phyloP scores from a whole-genome alignment of 2,888 invertebrate species.

The Drosophila silvestris region DNA sequence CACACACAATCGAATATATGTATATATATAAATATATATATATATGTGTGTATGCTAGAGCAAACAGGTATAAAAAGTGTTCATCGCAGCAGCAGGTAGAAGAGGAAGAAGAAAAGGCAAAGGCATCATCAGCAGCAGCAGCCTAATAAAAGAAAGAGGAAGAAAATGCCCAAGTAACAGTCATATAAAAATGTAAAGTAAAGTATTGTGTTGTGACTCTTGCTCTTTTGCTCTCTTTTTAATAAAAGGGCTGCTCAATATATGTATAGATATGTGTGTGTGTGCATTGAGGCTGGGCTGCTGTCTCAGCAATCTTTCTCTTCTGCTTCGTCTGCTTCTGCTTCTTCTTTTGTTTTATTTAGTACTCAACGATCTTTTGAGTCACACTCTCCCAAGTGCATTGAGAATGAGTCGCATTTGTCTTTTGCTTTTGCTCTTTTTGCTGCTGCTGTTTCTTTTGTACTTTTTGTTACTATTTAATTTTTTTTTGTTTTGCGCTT shows the following conservation, averaged over 20 bases:
- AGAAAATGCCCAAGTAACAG: constrained; percentile 57
- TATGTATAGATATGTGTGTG: neutral
- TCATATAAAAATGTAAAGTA: constrained; percentile 38
- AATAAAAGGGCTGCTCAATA: constrained; percentile 28
- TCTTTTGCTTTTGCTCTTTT: constrained; percentile 26
- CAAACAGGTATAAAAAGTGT: constrained; percentile 76
- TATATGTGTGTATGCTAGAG: constrained; percentile 31
- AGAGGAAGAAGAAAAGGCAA: constrained; percentile 34
- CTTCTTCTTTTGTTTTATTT: constrained; percentile 9
- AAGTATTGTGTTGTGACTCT: constrained; percentile 28
- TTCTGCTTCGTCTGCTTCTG: constrained; percentile 7
- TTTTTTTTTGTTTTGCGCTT: constrained; percentile 28
- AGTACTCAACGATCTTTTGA: constrained; percentile 50
- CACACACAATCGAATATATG: constrained; percentile 25
- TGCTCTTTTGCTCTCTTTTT: constrained; percentile 26
- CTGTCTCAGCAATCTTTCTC: constrained; percentile 17
- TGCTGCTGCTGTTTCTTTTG: constrained; percentile 25
- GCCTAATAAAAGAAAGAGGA: constrained; percentile 61
- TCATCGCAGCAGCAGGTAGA: constrained; percentile 60
- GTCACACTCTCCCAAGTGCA: constrained; percentile 55
- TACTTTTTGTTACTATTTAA: constrained; percentile 10
- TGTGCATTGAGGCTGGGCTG: constrained; percentile 40
- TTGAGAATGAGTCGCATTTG: constrained; percentile 54
- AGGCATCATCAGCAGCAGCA: constrained; percentile 33
- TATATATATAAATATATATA: neutral